Conservation (phyloP, 2,888 invertebrate species). For the Melolontha melolontha region DNA sequence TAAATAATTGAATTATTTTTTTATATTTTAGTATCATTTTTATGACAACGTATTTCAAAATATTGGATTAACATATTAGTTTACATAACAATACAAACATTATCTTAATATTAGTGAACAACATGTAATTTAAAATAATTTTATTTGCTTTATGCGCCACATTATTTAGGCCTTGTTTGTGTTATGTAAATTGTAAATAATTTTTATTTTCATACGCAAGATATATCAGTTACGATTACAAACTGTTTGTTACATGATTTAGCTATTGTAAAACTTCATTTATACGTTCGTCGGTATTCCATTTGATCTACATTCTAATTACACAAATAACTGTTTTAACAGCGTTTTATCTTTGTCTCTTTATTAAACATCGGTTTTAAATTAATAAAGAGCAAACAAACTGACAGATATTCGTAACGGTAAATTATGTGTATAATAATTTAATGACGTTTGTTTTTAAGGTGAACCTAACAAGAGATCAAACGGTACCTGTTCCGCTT, state of each 20-base stretch:
- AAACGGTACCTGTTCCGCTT: slow-evolving; percentile 32
- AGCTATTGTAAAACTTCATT: slow-evolving; percentile 19
- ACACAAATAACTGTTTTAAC: slow-evolving; percentile 33
- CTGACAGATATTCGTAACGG: slow-evolving; percentile 23
- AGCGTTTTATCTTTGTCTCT: slow-evolving; percentile 26
- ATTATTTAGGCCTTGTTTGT: no score
- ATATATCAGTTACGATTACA: neutral
- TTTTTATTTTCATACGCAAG: no score
- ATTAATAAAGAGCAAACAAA: slow-evolving; percentile 33
- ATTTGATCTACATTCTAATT: slow-evolving; percentile 31
- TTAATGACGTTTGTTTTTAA: slow-evolving; percentile 39
- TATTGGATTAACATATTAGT: no score
- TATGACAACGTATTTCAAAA: no score
- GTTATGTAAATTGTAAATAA: no score
- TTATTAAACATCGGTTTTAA: slow-evolving; percentile 31
- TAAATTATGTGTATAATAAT: slow-evolving; percentile 34
- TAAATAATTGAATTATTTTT: no score
- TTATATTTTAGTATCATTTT: no score
- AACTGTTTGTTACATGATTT: slow-evolving; percentile 8
- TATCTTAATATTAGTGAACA: no score
- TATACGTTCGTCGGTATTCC: slow-evolving; percentile 29
- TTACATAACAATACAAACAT: no score
- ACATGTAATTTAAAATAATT: no score
- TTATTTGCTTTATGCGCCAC: no score
- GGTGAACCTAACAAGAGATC: slow-evolving; percentile 39